Conservation (phyloP, 1,140 invertebrate species). For the Drosophila nannoptera region DNA sequence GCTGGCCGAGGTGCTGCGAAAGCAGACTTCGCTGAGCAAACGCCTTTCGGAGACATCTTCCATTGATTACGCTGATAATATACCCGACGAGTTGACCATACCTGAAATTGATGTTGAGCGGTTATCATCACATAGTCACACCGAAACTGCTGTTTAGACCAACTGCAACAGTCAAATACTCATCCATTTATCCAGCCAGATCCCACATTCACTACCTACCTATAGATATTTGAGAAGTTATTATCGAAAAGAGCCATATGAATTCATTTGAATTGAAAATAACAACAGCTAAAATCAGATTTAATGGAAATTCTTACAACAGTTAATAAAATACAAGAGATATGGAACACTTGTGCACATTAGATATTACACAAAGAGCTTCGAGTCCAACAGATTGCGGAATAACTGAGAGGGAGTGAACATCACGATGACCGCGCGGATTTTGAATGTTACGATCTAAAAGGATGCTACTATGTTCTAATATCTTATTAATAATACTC, state of each 20-base stretch:
- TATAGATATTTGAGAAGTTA: constrained; percentile 3
- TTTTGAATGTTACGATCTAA: not conserved
- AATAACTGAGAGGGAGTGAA: too few relatives aligned
- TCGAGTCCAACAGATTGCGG: not conserved
- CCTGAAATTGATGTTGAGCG: constrained; percentile 94
- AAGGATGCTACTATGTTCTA: not conserved
- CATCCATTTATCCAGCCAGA: not conserved
- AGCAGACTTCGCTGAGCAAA: constrained; percentile 93
- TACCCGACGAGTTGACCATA: constrained; percentile 91
- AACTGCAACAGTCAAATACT: not conserved
- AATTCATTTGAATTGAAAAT: not conserved
- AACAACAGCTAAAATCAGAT: not conserved
- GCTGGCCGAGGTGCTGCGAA: constrained; percentile 92
- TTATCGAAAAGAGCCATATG: not conserved
- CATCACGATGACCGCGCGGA: too few relatives aligned
- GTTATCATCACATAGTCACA: constrained; percentile 94
- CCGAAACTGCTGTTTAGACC: constrained; percentile 92
- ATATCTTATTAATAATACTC: not conserved
- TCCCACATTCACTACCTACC: constrained; percentile 1
- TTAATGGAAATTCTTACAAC: constrained; percentile 2
- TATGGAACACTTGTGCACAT: not conserved
- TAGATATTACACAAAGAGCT: not conserved
- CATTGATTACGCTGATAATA: constrained; percentile 93
- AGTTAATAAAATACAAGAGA: not conserved
- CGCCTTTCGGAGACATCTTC: constrained; percentile 93